Conservation (phyloP, 2,888 invertebrate genomes). For the Malthinus flaveolus region DNA sequence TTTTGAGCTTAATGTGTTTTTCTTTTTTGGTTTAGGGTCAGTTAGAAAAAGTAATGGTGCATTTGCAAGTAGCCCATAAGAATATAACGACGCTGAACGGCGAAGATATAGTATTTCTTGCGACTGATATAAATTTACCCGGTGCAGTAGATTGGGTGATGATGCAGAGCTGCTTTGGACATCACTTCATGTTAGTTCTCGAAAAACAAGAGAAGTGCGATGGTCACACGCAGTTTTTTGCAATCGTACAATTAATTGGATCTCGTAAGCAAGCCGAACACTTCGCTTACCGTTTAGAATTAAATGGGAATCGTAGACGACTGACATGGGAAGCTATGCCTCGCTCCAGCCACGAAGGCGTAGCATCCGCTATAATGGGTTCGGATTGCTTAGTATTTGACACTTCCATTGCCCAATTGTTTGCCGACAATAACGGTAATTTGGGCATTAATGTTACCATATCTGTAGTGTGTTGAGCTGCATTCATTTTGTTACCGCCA, state of each 20-base stretch:
- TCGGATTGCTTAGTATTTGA: constrained; percentile 99
- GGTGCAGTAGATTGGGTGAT: constrained; percentile 99
- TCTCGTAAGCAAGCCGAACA: constrained; percentile 98
- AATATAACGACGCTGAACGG: constrained; percentile 97
- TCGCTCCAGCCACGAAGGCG: constrained; percentile 97
- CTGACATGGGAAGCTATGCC: constrained; percentile 99
- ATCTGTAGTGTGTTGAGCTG: constrained; percentile 71
- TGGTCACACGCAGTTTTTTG: constrained; percentile 95
- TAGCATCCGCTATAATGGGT: constrained; percentile 95
- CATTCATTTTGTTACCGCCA: constrained; percentile 7
- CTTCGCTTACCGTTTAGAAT: constrained; percentile 96
- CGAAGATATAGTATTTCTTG: constrained; percentile 99
- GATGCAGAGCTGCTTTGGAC: constrained; percentile 99
- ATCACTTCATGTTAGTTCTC: constrained; percentile 98
- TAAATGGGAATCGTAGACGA: constrained; percentile 92
- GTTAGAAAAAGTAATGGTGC: constrained; percentile 97
- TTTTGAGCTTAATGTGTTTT: too few relatives aligned
- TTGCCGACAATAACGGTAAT: constrained; percentile 99
- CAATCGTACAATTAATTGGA: constrained; percentile 98
- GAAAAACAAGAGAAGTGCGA: constrained; percentile 99
- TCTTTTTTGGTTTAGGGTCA: constrained; percentile 67
- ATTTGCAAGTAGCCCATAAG: constrained; percentile 95
- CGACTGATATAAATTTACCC: constrained; percentile 98
- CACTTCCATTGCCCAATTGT: constrained; percentile 95
- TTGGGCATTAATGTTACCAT: constrained; percentile 99